phyloP scores from a whole-genome alignment of 1,140 invertebrate species.

The Drepana arcuata region DNA sequence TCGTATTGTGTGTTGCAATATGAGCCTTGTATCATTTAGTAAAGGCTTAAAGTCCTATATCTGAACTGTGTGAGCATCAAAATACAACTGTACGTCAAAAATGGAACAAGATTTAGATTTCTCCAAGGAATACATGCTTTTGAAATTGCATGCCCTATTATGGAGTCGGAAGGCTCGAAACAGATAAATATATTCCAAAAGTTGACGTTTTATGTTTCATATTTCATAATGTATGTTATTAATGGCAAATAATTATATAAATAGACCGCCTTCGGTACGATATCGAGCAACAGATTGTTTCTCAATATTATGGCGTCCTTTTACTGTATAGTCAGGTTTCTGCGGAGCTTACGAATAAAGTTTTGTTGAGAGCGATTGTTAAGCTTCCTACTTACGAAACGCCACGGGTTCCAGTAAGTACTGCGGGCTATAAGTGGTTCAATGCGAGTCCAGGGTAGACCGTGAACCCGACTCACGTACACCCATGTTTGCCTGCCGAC shows the following conservation, averaged over 20 bases:
- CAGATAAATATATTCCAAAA: no score
- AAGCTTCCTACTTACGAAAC: conserved; percentile 23
- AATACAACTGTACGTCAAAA: not conserved
- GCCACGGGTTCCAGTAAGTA: conserved; percentile 26
- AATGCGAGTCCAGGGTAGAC: conserved; percentile 58
- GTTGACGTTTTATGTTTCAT: not conserved
- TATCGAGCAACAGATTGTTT: not conserved
- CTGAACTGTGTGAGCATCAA: not conserved
- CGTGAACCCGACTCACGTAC: conserved; percentile 57
- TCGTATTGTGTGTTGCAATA: no score
- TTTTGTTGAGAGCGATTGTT: conserved; percentile 1
- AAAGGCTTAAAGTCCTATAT: no score
- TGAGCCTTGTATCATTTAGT: no score
- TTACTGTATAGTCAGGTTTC: not conserved
- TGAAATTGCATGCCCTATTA: not conserved
- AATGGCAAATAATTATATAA: not conserved
- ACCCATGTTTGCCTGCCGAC: conserved; percentile 42
- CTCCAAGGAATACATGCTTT: not conserved
- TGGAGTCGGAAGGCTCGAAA: no score
- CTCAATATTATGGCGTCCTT: not conserved
- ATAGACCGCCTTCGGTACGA: not conserved
- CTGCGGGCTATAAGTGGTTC: conserved; percentile 27
- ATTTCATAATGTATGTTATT: not conserved
- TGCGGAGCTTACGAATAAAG: conserved; percentile 11
- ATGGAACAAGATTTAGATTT: not conserved